Evolutionary conservation across 1,140 invertebrate genomes (phyloP), one percentile per base, ranked within the genome.

Genomic region (Gonatopus flavifemur): DNA sequence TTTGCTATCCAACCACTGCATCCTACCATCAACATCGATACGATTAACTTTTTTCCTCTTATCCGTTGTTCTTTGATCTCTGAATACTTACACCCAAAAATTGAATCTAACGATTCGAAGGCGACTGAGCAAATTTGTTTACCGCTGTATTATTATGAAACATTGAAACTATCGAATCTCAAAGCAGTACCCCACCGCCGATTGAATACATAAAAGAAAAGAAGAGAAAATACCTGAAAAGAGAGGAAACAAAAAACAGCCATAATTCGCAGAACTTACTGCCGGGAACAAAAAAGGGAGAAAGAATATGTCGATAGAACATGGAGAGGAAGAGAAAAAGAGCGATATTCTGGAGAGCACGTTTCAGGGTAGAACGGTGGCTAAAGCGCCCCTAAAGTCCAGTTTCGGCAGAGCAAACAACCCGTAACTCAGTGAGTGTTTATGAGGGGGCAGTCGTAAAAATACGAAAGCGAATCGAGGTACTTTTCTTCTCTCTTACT

Each of bases 401-500:
- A 66, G 56, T 64, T 67, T 66, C 53, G 52, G 59, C 49, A 59
- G 57, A 63, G 60, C 69, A 70, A 74, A 74, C 70, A 74, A 72
- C 59, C 69, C 69, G 69, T 73, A 72, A 73, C 70, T 73, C 65
- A 64, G 64, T 59, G 66, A 66, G 73, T 70, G 71, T 74, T 74
- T 76, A 76, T 65, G 73, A 76, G 70, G 59, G 59, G 59, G 48
- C 31, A 57, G 63, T 70, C 70, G 69, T 74, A 76, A 74, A 75
- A 72, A 63, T 67, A 62, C 62, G 50, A 40, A n/a, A 30, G 51
- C 55, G 63, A 62, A 66, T 70, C 62, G 61, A 56, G 58, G 56
- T 43, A 46, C 57, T 54, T 65, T 62, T 64, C 49, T 36, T 50
- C 41, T 31, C 10, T 37, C 32, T 48, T 18, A 35, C 22, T 35